Evolutionary conservation across 2,888 invertebrate genomes (phyloP).

Genomic region (Brassicogethes aeneus): DNA sequence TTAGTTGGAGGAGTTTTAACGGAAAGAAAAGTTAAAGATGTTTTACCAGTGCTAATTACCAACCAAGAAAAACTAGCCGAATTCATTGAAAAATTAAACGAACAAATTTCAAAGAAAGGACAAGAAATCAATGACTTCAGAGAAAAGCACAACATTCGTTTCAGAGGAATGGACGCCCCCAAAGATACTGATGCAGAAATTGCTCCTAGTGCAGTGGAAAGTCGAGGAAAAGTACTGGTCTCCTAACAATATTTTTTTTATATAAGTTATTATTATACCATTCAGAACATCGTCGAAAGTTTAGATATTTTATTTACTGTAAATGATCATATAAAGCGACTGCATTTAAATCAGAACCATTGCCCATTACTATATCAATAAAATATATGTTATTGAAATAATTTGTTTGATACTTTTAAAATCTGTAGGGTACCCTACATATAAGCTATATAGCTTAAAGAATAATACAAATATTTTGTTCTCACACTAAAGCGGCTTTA

Average conservation of each 20-base stretch:
- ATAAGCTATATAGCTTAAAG: no score
- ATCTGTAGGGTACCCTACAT: no score
- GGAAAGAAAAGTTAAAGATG: constrained; percentile 85
- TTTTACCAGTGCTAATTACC: constrained; percentile 71
- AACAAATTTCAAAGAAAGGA: constrained; percentile 79
- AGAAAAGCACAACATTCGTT: constrained; percentile 80
- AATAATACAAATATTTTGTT: no score
- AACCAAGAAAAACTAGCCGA: constrained; percentile 75
- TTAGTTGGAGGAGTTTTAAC: constrained; percentile 91
- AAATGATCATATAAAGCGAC: no score
- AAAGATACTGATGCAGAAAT: constrained; percentile 44
- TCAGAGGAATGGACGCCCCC: constrained; percentile 49
- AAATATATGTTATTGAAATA: no score
- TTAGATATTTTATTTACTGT: no score
- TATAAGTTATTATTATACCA: no score
- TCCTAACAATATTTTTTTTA: constrained; percentile 31
- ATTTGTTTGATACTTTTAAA: no score
- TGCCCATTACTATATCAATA: no score
- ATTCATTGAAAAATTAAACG: constrained; percentile 68
- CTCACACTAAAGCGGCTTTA: no score
- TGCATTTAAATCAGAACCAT: no score
- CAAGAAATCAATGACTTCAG: constrained; percentile 86
- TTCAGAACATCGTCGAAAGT: no score
- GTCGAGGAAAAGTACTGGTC: constrained; percentile 39
- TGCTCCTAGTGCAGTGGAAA: constrained; percentile 23